Conservation (phyloP, 2,888 invertebrate genomes). For the Zootermopsis nevadensis region DNA sequence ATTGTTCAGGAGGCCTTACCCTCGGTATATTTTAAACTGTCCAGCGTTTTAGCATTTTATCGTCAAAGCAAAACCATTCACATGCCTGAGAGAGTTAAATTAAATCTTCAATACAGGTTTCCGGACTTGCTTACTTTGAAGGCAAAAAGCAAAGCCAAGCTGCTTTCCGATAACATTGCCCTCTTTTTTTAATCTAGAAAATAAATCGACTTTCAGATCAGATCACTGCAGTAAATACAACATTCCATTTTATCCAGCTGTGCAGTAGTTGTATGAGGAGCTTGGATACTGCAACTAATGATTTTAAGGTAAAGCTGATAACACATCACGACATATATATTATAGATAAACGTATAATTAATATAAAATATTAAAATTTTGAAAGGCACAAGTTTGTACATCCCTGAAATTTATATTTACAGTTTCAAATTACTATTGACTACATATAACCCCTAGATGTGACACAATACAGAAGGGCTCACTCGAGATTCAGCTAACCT, state of each 20-base stretch:
- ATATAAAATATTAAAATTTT: too few relatives aligned
- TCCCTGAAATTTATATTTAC: too few relatives aligned
- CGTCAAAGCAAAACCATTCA: not conserved
- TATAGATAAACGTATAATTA: too few relatives aligned
- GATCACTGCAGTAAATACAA: not conserved
- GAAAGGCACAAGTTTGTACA: too few relatives aligned
- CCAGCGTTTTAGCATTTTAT: not conserved
- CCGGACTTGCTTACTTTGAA: conserved; percentile 11
- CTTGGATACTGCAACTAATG: too few relatives aligned
- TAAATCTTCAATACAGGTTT: conserved; percentile 27
- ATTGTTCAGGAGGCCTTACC: not conserved
- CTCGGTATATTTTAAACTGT: not conserved
- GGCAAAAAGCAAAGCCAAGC: not conserved
- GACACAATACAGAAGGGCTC: too few relatives aligned
- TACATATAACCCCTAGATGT: too few relatives aligned
- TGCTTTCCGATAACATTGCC: not conserved
- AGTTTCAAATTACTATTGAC: too few relatives aligned
- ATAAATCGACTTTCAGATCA: not conserved
- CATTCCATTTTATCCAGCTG: not conserved
- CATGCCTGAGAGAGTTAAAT: not conserved
- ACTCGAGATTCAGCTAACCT: too few relatives aligned
- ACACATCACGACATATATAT: too few relatives aligned
- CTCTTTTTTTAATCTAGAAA: conserved; percentile 6
- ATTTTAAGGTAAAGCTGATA: too few relatives aligned
- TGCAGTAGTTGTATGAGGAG: not conserved